A percentile compares a stretch with the other conserved stretches of the same genome.
Evolutionary conservation across 2,113 vertebrate genomes (phyloP).

Genomic region (Rhabdomys dilectus): DNA sequence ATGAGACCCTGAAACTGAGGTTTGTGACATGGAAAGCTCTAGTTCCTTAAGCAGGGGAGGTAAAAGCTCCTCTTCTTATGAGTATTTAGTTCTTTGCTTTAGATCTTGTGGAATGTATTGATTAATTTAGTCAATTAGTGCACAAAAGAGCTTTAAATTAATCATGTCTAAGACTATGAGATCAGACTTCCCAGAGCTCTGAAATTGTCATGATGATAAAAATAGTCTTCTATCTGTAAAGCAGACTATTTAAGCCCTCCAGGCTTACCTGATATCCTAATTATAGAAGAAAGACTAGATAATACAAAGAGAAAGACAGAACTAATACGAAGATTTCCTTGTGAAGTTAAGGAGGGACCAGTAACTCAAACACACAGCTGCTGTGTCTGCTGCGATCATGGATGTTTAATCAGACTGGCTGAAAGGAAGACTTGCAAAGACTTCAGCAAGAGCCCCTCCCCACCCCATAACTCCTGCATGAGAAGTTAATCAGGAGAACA

Average conservation of each 20-base stretch:
- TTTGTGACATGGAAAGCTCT: not conserved
- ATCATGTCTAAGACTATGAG: not conserved
- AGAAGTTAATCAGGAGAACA: conserved; percentile 45
- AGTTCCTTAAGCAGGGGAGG: not conserved
- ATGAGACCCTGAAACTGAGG: not conserved
- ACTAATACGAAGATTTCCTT: not conserved
- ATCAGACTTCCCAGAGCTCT: not conserved
- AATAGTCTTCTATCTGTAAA: not conserved
- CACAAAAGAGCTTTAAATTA: conserved; percentile 27
- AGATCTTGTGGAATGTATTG: not conserved
- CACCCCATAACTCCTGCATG: not conserved
- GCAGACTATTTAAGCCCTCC: not conserved
- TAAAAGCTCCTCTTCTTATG: not conserved
- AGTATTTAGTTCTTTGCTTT: conserved; percentile 2
- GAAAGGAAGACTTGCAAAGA: not conserved
- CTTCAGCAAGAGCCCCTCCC: not conserved
- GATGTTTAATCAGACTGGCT: not conserved
- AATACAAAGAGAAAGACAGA: not conserved
- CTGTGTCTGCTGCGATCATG: not conserved
- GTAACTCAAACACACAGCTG: not conserved
- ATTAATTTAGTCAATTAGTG: not conserved
- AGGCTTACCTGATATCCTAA: not conserved
- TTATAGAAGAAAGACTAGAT: not conserved
- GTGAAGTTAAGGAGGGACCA: not conserved
- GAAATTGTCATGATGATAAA: conserved; percentile 1